Base-by-base conservation (phyloP, 2,113 vertebrate species). In the Salvator merianae region DNA sequence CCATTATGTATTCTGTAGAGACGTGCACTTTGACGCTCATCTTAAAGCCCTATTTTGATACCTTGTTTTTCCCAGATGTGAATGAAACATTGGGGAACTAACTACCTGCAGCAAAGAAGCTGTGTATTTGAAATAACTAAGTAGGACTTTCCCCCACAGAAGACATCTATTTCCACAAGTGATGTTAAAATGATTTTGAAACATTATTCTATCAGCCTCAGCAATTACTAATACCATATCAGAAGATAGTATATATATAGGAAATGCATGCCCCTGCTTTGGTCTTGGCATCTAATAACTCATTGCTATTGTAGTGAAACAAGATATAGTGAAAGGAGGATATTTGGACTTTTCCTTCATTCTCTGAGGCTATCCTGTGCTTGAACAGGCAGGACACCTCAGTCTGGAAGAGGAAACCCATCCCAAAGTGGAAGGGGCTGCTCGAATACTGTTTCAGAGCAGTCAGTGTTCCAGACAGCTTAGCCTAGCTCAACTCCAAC, bases 31-130 rank as follows among this genome's bases (percentile, higher is more conserved):
- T 69, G 8, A 13, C 73, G 36, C 28, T 50, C 43, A 65, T 16
- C 53, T n/a, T 3, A 78, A 74, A 90, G 40, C 2, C 14, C 84
- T 90, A 13, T 74, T 88, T 28, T 62, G 50, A 79, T 16, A 73
- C 71, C 89, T 86, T 69, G 43, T 86, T 90, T 69, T 90, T 85
- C 28, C n/a, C 82, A 84, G n/a, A 84, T 30, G 73, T 88, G 65
- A 90, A 84, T 82, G 13, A 91, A 91, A 30, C 14, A 73, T 24
- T 87, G 14, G 0, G 55, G 18, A 59, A 16, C 20, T 63, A 88
- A 89, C 85, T 82, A 68, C n/a, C 77, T 69, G 80, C 32, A 90
- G 36, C 80, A 93, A 81, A 2, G 36, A 84, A 26, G 28, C 0
- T n/a, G 14, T 79, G 34, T 84, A 84, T 91, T 63, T 86, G 28